A percentile compares a stretch with the other conserved stretches of the same genome.
Conservation (phyloP, 2,113 vertebrate species). For the Brachirus orientalis region DNA sequence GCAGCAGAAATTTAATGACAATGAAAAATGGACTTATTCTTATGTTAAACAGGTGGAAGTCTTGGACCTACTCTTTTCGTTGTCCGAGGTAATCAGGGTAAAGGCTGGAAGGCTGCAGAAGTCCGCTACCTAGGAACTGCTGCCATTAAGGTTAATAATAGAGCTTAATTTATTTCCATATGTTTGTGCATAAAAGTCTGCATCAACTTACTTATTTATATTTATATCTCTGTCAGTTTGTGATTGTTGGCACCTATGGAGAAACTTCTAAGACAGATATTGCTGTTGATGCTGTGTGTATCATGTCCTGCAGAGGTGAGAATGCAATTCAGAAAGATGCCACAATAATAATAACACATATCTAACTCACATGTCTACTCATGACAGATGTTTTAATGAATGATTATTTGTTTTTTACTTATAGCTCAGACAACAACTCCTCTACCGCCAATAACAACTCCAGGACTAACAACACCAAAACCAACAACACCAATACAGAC, state of each 20-base stretch:
- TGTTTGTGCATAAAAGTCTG: not conserved
- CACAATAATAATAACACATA: not conserved
- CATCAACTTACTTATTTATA: not conserved
- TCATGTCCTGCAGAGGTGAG: slow-evolving; percentile 80
- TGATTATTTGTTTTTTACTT: slow-evolving; percentile 3
- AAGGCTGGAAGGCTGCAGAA: slow-evolving; percentile 71
- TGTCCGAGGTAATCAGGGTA: slow-evolving; percentile 74
- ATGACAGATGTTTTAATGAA: not conserved
- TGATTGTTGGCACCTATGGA: slow-evolving; percentile 81
- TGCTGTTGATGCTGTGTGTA: slow-evolving; percentile 84
- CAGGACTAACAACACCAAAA: slow-evolving; percentile 11
- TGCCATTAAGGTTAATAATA: slow-evolving; percentile 65
- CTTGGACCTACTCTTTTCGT: slow-evolving; percentile 69
- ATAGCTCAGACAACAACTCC: slow-evolving; percentile 48
- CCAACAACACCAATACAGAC: not conserved
- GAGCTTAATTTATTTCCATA: not conserved
- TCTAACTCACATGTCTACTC: accelerated
- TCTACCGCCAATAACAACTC: not conserved
- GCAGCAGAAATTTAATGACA: no score
- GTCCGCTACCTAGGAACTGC: slow-evolving; percentile 56
- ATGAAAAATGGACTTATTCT: not conserved
- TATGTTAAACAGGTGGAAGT: slow-evolving; percentile 49
- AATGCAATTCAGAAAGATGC: not conserved
- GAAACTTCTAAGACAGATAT: slow-evolving; percentile 79
- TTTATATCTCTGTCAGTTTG: slow-evolving; percentile 76